Percentiles rank a stretch among this genome's conserved stretches.
Evolutionary conservation across 2,888 invertebrate species (phyloP).

Genomic region (Ditula angustiorana): DNA sequence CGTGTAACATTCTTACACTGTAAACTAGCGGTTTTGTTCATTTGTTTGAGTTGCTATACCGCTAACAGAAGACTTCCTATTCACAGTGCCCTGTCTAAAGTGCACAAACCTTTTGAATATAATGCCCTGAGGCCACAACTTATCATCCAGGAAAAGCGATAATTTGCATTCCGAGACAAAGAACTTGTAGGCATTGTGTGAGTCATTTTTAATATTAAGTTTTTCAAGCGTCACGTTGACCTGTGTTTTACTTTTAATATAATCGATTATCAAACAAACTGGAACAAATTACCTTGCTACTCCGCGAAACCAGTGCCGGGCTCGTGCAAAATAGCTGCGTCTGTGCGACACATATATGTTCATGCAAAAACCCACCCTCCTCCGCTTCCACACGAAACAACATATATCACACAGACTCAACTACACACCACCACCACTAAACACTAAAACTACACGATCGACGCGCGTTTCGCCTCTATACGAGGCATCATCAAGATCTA

Average conservation of each 20-base stretch:
- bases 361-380: too few species aligned
- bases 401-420: too few species aligned
- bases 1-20: background rate
- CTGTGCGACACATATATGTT: too few species aligned
- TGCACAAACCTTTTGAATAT: constrained; percentile 34
- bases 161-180: constrained; percentile 30
- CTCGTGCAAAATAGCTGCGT: too few species aligned
- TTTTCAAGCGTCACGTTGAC: background rate
- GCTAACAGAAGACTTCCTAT: background rate
- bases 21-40: background rate
- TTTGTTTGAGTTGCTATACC: background rate
- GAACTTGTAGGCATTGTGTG: constrained; percentile 38
- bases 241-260: background rate
- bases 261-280: too few species aligned
- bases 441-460: too few species aligned
- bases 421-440: too few species aligned
- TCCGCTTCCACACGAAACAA: too few species aligned
- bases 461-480: too few species aligned
- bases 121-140: constrained; percentile 39
- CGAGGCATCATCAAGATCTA: too few species aligned
- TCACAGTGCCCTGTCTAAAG: constrained; percentile 9
- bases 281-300: too few species aligned
- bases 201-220: background rate
- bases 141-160: constrained; percentile 31
- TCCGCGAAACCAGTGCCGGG: too few species aligned